Evolutionary conservation across 1,140 invertebrate genomes (phyloP), one percentile per base, ranked within the genome.

Genomic region (Elysia chlorotica): DNA sequence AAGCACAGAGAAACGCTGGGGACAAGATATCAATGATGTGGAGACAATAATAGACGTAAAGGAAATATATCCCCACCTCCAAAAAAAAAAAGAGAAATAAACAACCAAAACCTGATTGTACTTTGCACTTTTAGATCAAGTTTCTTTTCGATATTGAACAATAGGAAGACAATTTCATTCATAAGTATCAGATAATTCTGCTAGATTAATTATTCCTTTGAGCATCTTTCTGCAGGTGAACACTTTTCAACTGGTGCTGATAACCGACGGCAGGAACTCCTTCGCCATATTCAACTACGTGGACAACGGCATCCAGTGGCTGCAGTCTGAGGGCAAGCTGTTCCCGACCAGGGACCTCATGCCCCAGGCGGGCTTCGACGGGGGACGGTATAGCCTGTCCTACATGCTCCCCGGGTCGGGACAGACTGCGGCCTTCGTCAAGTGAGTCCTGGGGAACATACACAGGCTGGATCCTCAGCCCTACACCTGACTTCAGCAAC

Each of bases 331-430:
- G 17, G 90, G 90, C 71, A 90, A 91, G 75, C 85, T 83, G 31
- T 85, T 88, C 2, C 92, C 92, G 5, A 30, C 77, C 93, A 3
- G 93, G 92, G 95, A 98, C 83, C 94, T 95, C 0, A 92, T 93
- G 75, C 96, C 94, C 21, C 96, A 98, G 87, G 95, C 92, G 66
- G 96, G 95, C n/a, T 93, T 98, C 77, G 92, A 96, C 73, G 91
- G 93, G 23, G 92, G 92, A 53, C 93, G 96, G 92, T 93, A 53
- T 90, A 91, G 76, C 87, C 91, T 31, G 91, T 17, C 25, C 25
- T 66, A 67, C 33, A 61, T 25, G 4, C 86, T 98, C 0, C 92
- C 92, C 71, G 93, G 93, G 35, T 97, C 96, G 25, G 96, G 95
- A 38, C 94, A 93, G 23, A 93, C 95, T 86, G 93, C 88, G 76